A percentile compares a stretch with the other conserved stretches of the same genome.
These are phyloP conservation scores for Folsomia candida DNA, from an alignment of 2,888 invertebrate species.

Conservation along the genomic window DNA sequence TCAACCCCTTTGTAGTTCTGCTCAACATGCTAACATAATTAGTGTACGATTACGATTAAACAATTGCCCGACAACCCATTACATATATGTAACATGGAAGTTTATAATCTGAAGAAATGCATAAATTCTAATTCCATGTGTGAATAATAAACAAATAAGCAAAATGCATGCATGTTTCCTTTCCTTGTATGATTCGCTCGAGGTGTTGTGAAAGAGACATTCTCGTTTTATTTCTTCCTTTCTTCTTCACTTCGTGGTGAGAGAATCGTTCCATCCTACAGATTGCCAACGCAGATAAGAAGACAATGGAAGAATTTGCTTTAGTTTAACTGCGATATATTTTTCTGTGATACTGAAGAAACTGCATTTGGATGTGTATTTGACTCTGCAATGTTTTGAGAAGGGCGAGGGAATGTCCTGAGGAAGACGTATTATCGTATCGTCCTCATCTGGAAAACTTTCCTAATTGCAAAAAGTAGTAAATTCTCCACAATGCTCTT, in stretches of 20 bases:
- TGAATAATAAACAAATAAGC: not conserved
- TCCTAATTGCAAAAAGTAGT: slow-evolving; percentile 4
- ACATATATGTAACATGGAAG: too few relatives aligned
- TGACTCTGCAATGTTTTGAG: not conserved
- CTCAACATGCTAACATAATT: too few relatives aligned
- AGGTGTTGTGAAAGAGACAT: not conserved
- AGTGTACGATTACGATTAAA: too few relatives aligned
- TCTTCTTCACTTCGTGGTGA: not conserved
- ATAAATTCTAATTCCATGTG: too few relatives aligned
- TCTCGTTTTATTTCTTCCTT: not conserved
- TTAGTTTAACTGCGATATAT: not conserved
- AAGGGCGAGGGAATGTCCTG: not conserved
- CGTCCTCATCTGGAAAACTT: not conserved
- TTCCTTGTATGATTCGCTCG: not conserved
- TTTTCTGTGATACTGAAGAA: not conserved
- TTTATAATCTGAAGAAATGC: too few relatives aligned
- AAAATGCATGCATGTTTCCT: not conserved
- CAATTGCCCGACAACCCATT: too few relatives aligned
- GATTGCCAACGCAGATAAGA: not conserved
- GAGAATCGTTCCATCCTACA: not conserved
- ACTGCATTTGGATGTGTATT: too few relatives aligned
- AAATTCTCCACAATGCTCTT: not conserved
- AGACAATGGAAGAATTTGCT: not conserved
- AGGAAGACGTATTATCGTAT: not conserved
- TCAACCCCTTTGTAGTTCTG: too few relatives aligned